phyloP scores from a whole-genome alignment of 2,113 vertebrate species.

The Nothoprocta perdicaria region DNA sequence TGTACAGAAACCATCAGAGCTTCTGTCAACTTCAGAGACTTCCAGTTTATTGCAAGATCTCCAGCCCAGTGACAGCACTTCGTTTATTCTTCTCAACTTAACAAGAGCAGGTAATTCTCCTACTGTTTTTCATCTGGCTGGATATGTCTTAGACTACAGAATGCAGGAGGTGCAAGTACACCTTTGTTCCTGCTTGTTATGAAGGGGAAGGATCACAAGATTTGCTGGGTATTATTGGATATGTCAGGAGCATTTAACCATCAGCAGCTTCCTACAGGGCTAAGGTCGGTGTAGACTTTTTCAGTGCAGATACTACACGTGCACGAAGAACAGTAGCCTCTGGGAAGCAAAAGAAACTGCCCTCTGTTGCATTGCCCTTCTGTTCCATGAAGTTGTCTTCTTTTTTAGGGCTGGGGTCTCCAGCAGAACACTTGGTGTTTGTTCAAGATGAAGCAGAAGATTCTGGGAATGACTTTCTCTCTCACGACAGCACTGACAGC shows the following conservation, averaged over 20 bases:
- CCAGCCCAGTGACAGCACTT: slow-evolving; percentile 92
- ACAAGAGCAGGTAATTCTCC: slow-evolving; percentile 89
- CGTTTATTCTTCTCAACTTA: slow-evolving; percentile 94
- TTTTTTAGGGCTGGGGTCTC: slow-evolving; percentile 86
- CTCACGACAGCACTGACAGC: slow-evolving; percentile 87
- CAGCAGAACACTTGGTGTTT: slow-evolving; percentile 92
- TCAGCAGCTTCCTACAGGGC: neutral
- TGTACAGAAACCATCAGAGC: slow-evolving; percentile 80
- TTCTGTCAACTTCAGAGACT: slow-evolving; percentile 78
- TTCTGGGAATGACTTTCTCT: slow-evolving; percentile 89
- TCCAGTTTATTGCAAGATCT: slow-evolving; percentile 91
- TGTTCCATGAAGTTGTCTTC: slow-evolving; percentile 8
- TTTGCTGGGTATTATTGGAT: slow-evolving; percentile 3
- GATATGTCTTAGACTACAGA: neutral
- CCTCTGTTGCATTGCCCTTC: neutral
- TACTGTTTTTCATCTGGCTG: neutral
- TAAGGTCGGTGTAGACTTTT: slow-evolving; percentile 5
- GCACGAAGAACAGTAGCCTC: neutral
- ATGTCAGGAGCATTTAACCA: slow-evolving; percentile 23
- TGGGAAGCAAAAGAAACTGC: slow-evolving; percentile 5
- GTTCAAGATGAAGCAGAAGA: slow-evolving; percentile 89
- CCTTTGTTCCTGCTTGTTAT: slow-evolving; percentile 7
- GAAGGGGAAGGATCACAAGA: slow-evolving; percentile 1
- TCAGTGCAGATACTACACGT: neutral
- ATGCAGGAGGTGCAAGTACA: neutral